These are phyloP conservation scores for Ceratina japonica DNA, from an alignment of 1,140 invertebrate genomes.

Conservation along the genomic window DNA sequence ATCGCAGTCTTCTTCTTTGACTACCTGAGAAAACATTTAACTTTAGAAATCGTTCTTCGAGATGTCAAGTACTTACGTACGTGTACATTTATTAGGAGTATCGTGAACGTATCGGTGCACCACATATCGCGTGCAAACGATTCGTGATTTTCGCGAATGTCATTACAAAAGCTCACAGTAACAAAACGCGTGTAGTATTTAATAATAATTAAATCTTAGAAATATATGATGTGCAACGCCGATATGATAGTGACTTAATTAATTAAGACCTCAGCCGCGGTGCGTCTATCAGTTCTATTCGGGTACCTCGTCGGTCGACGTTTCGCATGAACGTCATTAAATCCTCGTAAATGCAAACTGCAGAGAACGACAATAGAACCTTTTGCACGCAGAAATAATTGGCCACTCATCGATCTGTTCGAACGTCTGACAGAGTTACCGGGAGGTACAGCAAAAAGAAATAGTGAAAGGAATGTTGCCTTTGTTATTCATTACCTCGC, in stretches of 20 bases:
- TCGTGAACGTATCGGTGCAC: background rate
- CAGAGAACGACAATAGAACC: background rate
- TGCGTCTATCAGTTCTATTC: background rate
- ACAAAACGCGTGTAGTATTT: background rate
- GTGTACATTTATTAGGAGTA: slow-evolving; percentile 8
- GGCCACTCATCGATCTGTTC: slow-evolving; percentile 8
- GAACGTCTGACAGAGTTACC: background rate
- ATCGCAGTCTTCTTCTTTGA: slow-evolving; percentile 1
- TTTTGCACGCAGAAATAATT: background rate
- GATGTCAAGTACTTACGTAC: background rate
- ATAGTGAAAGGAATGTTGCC: slow-evolving; percentile 10
- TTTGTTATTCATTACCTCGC: slow-evolving; percentile 17
- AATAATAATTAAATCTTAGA: background rate
- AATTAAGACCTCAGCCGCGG: background rate
- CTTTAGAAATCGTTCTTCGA: slow-evolving; percentile 19
- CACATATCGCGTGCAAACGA: slow-evolving; percentile 6
- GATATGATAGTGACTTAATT: slow-evolving; percentile 17
- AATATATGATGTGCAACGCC: background rate
- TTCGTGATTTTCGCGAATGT: background rate
- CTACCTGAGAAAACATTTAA: background rate
- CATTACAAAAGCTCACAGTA: slow-evolving; percentile 13
- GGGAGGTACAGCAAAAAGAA: background rate
- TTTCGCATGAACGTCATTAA: background rate
- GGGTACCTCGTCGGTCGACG: background rate
- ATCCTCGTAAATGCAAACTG: background rate